Conservation (phyloP, 2,888 invertebrate genomes). For the Polyommatus iphigenia region DNA sequence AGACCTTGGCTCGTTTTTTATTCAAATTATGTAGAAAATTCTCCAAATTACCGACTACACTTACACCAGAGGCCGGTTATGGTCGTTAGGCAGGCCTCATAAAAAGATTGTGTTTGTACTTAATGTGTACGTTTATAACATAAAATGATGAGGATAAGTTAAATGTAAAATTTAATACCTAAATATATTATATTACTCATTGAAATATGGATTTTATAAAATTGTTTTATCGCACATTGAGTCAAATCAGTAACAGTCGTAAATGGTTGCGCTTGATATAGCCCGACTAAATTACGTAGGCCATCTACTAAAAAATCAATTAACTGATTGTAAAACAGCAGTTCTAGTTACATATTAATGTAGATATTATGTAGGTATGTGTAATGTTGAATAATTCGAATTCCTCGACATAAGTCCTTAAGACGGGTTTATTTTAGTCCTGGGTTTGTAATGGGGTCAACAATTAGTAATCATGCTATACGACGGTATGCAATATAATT, state of each 20-base stretch:
- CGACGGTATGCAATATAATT: neutral
- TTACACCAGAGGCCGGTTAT: constrained; percentile 55
- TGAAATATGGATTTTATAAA: too few relatives aligned
- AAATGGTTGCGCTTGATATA: too few relatives aligned
- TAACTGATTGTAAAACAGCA: too few relatives aligned
- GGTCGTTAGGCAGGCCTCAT: constrained; percentile 47
- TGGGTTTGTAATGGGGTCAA: neutral
- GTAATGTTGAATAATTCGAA: neutral
- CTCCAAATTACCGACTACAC: constrained; percentile 69
- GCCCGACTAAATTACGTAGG: too few relatives aligned
- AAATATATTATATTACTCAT: neutral
- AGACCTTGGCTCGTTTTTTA: constrained; percentile 75
- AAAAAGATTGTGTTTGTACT: neutral
- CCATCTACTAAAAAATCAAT: too few relatives aligned
- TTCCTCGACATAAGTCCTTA: neutral
- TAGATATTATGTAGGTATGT: too few relatives aligned
- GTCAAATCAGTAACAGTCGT: too few relatives aligned
- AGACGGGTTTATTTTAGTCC: neutral
- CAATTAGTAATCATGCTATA: neutral
- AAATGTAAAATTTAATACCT: neutral
- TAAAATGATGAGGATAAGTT: constrained; percentile 5
- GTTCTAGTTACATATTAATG: too few relatives aligned
- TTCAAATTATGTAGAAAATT: constrained; percentile 77
- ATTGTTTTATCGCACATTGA: too few relatives aligned
- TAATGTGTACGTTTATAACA: neutral